Base-by-base conservation (phyloP, 2,113 vertebrate genomes). In the Amphiprion percula region DNA sequence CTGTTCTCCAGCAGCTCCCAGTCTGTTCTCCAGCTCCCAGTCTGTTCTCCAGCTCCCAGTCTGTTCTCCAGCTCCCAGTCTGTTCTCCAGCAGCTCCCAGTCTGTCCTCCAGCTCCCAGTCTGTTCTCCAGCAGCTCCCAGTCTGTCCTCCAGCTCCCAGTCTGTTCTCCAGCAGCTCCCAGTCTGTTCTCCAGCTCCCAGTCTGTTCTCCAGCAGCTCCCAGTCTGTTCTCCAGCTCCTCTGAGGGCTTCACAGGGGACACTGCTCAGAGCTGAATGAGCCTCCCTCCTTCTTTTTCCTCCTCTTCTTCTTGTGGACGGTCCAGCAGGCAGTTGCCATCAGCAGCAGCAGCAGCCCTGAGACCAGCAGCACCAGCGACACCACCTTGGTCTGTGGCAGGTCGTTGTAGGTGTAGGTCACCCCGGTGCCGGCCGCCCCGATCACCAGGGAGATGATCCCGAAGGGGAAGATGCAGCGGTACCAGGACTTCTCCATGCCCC, bases 391-490 rank as follows among this genome's bases (percentile, higher is more conserved):
- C 94, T 97, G 96, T 28, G 94, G 95, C 4, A 96, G 92, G 84
- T 97, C 95, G 30, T 96, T 95, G 78, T 96, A 96, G 59, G 95
- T 95, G 95, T 97, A 99, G 79, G 96, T 98, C 84, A 99, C 97
- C 28, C 96, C 96, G 0, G 94, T 96, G 46, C 96, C 96, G 0
- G 97, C 96, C 0, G 95, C 83, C 2, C 97, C 96, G 2, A 96
- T 96, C 82, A 98, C 96, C 90, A 97, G 82, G 0, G 96, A 96
- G 84, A 98, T 96, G 54, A 96, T 96, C 72, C 97, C 95, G 1
- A 99, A 98, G 3, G 96, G 96, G 85, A 99, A 96, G 86, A 99
- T 93, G 89, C 97, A 98, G 85, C 95, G 95, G 88, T 97, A 96
- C 96, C 97, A 98, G 39, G 96, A 98, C 89, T 96, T 96, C 92